phyloP scores from a whole-genome alignment of 1,140 invertebrate genomes.

The Brachionus rotundiformis region DNA sequence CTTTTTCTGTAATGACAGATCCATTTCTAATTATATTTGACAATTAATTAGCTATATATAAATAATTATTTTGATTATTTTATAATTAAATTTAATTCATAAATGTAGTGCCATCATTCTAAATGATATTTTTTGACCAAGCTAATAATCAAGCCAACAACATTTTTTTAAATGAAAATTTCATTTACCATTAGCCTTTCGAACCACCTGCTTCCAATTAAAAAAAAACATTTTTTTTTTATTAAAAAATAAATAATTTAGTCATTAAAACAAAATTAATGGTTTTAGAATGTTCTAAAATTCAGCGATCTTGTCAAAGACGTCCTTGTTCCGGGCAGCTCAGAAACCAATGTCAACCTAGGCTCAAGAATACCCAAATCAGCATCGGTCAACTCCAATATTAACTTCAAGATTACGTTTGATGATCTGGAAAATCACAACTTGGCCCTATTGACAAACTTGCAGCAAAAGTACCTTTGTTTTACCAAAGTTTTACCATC shows the following conservation, averaged over 20 bases:
- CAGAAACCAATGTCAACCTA: neutral
- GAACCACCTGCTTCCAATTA: too few relatives aligned
- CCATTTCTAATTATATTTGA: too few relatives aligned
- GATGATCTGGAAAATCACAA: conserved; percentile 36
- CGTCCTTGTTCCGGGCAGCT: conserved; percentile 22
- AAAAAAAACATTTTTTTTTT: too few relatives aligned
- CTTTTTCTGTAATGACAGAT: too few relatives aligned
- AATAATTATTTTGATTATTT: too few relatives aligned
- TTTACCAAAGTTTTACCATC: neutral
- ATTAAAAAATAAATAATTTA: neutral
- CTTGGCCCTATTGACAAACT: conserved; percentile 24
- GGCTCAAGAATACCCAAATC: conserved; percentile 18
- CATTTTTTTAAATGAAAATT: too few relatives aligned
- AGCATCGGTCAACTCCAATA: conserved; percentile 36
- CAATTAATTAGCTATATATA: too few relatives aligned
- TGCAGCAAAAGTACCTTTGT: conserved; percentile 39
- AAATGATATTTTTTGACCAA: too few relatives aligned
- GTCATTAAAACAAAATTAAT: neutral
- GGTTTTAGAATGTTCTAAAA: conserved; percentile 45
- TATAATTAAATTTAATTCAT: too few relatives aligned
- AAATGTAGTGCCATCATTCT: too few relatives aligned
- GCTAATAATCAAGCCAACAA: too few relatives aligned
- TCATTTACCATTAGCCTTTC: too few relatives aligned
- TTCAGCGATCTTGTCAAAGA: conserved; percentile 48
- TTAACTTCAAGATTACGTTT: conserved; percentile 39